A percentile compares a stretch with the other conserved stretches of the same genome.
These are phyloP conservation scores for Aselliscus stoliczkanus DNA, from an alignment of 2,797 vertebrate genomes.

Conservation along the genomic window DNA sequence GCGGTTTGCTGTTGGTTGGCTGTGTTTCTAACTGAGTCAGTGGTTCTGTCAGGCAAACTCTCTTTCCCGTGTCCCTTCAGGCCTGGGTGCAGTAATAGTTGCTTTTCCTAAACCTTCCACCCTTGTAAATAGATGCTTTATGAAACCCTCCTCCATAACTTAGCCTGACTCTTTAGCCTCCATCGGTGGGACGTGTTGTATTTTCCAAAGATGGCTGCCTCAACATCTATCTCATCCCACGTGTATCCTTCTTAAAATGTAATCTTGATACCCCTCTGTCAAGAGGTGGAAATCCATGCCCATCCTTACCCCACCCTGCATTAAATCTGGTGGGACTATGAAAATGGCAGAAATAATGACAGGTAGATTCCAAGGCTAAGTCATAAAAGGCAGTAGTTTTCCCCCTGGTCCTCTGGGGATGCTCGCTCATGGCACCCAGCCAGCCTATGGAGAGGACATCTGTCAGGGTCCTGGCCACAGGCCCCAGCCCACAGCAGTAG, in stretches of 20 bases:
- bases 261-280: not conserved
- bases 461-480: not conserved
- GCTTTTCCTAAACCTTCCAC: not conserved
- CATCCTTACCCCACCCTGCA: too few relatives aligned
- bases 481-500: not conserved
- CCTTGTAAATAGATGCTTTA: not conserved
- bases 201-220: not conserved
- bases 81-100: fast-evolving
- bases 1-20: not conserved
- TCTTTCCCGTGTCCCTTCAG: not conserved
- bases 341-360: not conserved
- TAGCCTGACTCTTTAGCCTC: not conserved
- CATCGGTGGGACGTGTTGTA: fast-evolving
- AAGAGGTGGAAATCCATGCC: not conserved
- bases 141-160: not conserved
- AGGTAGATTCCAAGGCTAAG: not conserved
- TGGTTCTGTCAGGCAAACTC: not conserved
- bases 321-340: not conserved
- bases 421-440: not conserved
- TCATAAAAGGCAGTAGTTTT: not conserved
- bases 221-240: not conserved
- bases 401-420: not conserved
- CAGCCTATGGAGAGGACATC: not conserved
- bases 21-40: not conserved
- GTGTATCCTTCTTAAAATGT: not conserved